Evolutionary conservation across 2,113 vertebrate species (phyloP), one percentile per base, ranked within the genome.

Genomic region (Leptosomus discolor): DNA sequence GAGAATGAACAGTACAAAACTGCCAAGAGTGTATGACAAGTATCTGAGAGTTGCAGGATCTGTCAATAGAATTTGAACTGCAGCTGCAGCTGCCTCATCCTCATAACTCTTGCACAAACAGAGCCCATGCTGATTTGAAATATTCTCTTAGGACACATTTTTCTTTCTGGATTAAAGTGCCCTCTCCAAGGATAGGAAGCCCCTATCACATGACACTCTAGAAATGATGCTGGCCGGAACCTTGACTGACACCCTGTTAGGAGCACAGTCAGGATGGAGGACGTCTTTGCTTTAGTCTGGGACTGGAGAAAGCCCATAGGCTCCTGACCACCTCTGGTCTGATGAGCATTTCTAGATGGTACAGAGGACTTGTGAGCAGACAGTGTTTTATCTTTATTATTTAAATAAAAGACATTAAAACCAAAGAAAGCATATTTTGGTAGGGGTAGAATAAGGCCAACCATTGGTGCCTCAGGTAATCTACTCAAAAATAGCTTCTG

Each of bases 251-350:
- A 77, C 8, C 27, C 10, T 41, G 10, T 60, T 34, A 63, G 64
- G 14, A 50, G 16, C 0, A 2, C 16, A 27, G 64, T 63, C 37
- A 68, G 17, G 12, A 54, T 1, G 6, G 2, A 13, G 8, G 6
- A 46, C 45, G 24, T 48, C n/a, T 69, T 69, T 48, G 30, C 37
- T 81, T 87, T 71, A 30, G 13, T 24, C 50, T 61, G 36, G 34
- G 65, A 57, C n/a, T 34, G 61, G 7, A 85, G 57, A 65, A 94
- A 54, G 32, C 10, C 32, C 14, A 9, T 13, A 29, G 27, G 3
- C 7, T 81, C 12, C 64, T 73, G 54, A 29, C 4, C 13, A 73
- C 4, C 11, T 18, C 29, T 0, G 1, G 4, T 70, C 37, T 86
- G 64, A 74, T 1, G 0, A 64, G 7, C 26, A 22, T 67, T 71